These are phyloP conservation scores for Listronotus bonariensis DNA, from an alignment of 1,140 invertebrate species.

Conservation along the genomic window DNA sequence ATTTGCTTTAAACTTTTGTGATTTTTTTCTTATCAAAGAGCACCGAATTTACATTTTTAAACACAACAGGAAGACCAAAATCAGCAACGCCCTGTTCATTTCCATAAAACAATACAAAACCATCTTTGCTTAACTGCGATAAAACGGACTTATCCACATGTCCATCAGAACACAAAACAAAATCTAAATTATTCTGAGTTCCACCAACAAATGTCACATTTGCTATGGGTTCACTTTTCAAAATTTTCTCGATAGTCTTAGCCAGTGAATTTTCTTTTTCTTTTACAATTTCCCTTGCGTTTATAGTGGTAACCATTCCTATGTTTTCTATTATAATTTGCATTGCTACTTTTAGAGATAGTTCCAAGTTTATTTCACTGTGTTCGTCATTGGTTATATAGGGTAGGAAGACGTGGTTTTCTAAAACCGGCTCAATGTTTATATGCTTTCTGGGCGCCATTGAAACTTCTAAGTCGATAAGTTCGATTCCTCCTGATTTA, in stretches of 20 bases:
- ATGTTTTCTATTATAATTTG: constrained; percentile 84
- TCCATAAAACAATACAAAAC: constrained; percentile 15
- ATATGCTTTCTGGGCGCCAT: constrained; percentile 80
- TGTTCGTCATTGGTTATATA: constrained; percentile 62
- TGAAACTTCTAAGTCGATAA: constrained; percentile 87
- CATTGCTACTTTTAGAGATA: constrained; percentile 65
- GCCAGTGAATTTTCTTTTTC: constrained; percentile 68
- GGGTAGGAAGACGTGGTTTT: constrained; percentile 82
- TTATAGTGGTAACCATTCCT: constrained; percentile 66
- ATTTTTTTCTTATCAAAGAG: too few species aligned
- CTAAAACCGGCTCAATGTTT: constrained; percentile 76
- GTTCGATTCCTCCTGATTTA: constrained; percentile 82
- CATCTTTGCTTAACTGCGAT: neutral
- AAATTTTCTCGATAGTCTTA: constrained; percentile 60
- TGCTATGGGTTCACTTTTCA: constrained; percentile 69
- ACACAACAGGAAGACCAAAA: neutral
- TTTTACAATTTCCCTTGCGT: constrained; percentile 72
- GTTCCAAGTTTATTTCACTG: constrained; percentile 65
- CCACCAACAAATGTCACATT: constrained; percentile 68
- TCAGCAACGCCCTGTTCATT: neutral
- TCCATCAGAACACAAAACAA: constrained; percentile 2
- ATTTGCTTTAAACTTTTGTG: too few species aligned
- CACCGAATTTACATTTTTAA: too few species aligned
- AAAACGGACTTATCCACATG: neutral
- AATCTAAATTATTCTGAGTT: constrained; percentile 1